Conservation (phyloP, 2,888 invertebrate species). For the Eledona agricola region DNA sequence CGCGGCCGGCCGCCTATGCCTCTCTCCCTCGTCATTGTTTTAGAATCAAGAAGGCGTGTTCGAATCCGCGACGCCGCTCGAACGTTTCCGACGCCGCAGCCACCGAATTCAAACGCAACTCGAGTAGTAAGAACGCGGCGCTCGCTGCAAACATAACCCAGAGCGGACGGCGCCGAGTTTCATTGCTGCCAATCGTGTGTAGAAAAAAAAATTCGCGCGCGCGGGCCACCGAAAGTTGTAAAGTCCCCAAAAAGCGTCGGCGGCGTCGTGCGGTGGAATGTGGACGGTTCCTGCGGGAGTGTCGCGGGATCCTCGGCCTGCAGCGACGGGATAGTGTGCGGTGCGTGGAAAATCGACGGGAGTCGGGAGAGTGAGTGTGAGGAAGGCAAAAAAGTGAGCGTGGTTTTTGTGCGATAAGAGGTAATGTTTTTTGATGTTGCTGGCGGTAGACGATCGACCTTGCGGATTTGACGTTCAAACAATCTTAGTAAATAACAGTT, state of each 20-base stretch:
- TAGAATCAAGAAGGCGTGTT: constrained; percentile 27
- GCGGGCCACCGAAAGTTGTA: constrained; percentile 7
- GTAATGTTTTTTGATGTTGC: constrained; percentile 11
- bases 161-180: constrained; percentile 16
- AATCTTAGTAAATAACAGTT: too few species aligned
- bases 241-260: constrained; percentile 5
- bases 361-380: constrained; percentile 8
- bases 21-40: constrained; percentile 39
- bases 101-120: constrained; percentile 36
- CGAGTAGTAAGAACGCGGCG: constrained; percentile 37
- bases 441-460: constrained; percentile 3
- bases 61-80: constrained; percentile 42
- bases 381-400: constrained; percentile 9
- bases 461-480: too few species aligned
- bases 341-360: constrained; percentile 10
- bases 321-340: constrained; percentile 16
- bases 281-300: constrained; percentile 21
- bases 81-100: constrained; percentile 39
- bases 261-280: constrained; percentile 20
- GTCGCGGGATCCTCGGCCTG: constrained; percentile 28
- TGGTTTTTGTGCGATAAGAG: constrained; percentile 15
- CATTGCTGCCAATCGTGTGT: constrained; percentile 1
- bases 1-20: constrained; percentile 1
- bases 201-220: constrained; percentile 16
- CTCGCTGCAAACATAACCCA: constrained; percentile 32